These are phyloP conservation scores for Muscicapa comitata DNA, from an alignment of 2,797 vertebrate genomes.

Conservation along the genomic window DNA sequence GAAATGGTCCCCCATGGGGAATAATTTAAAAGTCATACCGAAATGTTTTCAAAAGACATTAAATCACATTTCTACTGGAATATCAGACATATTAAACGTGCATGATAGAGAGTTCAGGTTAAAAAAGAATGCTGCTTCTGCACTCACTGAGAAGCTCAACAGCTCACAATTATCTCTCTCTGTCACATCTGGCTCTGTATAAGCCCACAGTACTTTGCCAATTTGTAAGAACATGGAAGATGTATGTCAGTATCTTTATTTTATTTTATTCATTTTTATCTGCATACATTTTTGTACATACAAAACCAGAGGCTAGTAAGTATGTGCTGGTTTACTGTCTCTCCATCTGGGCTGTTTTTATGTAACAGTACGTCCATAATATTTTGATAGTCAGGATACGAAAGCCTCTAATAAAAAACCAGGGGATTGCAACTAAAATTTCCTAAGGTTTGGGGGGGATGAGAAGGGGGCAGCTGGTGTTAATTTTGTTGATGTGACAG, in stretches of 20 bases:
- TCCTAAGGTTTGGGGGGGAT: neutral
- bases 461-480: rapidly evolving
- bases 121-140: neutral
- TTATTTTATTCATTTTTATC: neutral
- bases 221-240: neutral
- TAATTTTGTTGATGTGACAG: neutral
- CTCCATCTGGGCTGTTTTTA: neutral
- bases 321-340: neutral
- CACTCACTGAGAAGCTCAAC: neutral
- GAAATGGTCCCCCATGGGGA: constrained; percentile 37
- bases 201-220: neutral
- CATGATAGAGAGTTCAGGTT: constrained; percentile 11
- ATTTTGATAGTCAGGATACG: neutral
- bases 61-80: constrained; percentile 8
- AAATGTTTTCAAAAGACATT: constrained; percentile 35
- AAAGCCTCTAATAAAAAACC: neutral
- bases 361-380: neutral
- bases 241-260: neutral
- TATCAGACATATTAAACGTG: neutral
- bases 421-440: neutral
- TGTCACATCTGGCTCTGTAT: neutral
- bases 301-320: neutral
- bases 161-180: neutral
- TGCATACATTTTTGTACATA: neutral
- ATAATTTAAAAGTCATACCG: constrained; percentile 34